Base-by-base conservation (phyloP, 2,797 vertebrate species). In the Centroberyx gerrardi region DNA sequence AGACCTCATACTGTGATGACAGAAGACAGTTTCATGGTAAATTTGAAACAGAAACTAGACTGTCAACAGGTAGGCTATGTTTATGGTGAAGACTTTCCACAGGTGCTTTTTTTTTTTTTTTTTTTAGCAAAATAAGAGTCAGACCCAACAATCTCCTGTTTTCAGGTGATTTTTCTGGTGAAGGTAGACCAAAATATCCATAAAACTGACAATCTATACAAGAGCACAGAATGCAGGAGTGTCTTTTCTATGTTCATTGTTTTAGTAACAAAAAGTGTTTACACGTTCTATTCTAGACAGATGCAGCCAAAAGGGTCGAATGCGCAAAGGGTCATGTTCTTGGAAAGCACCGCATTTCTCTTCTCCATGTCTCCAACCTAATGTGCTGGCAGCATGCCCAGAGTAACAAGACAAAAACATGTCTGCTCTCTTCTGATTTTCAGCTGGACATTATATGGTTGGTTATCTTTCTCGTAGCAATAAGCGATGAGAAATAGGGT, bases 391-490 rank as follows among this genome's bases (percentile, higher is more conserved):
- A 74, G 63, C 31, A 72, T 8, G 84, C 91, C 91, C 28, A 17
- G 91, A 87, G 84, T 85, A 91, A 78, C 86, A 56, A 87, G 76
- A 78, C 81, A 80, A 83, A 85, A 90, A 89, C 82, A 90, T 62
- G 64, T 79, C 76, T 83, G 62, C 74, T 80, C 74, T 84, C 68
- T 73, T 72, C 62, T 56, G 69, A 61, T 46, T 82, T 63, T 79
- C n/a, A 62, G 70, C 74, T 74, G 59, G 64, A 22, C 62, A 58
- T 63, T 62, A 62, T 61, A 46, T 13, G 18, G 65, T n/a, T 52
- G 69, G 67, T 74, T 63, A 71, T 82, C 58, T 80, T 60, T 68
- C 38, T 75, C 58, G 62, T 27, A 52, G 48, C 49, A 28, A 69
- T 70, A 56, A 67, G 29, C n/a, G 46, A 33, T 15, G 48, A 40